Conservation (phyloP, 2,888 invertebrate genomes). For the Melipona beecheii region DNA sequence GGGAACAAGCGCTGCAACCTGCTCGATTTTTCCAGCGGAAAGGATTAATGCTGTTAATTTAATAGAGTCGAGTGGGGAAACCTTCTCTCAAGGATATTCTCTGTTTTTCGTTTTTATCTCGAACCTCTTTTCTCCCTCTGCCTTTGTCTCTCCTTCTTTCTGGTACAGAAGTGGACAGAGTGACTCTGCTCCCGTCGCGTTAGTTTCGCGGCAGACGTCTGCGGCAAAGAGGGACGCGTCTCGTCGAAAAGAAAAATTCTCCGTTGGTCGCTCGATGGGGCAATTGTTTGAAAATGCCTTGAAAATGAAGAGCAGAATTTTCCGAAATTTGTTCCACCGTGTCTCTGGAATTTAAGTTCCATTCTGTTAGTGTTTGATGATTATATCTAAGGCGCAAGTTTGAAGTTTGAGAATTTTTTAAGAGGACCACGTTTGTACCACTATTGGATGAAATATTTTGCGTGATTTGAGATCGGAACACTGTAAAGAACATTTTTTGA, state of each 20-base stretch:
- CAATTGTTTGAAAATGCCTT: background rate
- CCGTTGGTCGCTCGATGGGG: background rate
- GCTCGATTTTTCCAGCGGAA: constrained; percentile 40
- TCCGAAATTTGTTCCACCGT: too few species aligned
- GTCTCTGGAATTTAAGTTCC: too few species aligned
- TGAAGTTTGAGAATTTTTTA: too few species aligned
- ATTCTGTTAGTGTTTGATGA: too few species aligned
- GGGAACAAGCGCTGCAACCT: background rate
- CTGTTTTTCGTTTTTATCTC: background rate
- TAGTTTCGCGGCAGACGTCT: constrained; percentile 4
- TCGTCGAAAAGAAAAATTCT: background rate
- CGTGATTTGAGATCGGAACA: too few species aligned
- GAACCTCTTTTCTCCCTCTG: background rate
- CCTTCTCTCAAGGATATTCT: constrained; percentile 35
- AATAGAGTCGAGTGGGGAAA: constrained; percentile 34
- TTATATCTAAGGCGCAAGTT: too few species aligned
- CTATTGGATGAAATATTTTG: too few species aligned
- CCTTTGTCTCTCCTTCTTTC: background rate
- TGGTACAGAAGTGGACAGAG: constrained; percentile 2
- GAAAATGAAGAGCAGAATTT: too few species aligned
- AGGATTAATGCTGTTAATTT: constrained; percentile 54
- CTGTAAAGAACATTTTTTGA: too few species aligned
- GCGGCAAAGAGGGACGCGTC: background rate
- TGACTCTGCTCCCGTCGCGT: constrained; percentile 11
- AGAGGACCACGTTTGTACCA: too few species aligned